Evolutionary conservation across 2,888 invertebrate species (phyloP), one percentile per base, ranked within the genome.

Genomic region (Calameuta pallipes): DNA sequence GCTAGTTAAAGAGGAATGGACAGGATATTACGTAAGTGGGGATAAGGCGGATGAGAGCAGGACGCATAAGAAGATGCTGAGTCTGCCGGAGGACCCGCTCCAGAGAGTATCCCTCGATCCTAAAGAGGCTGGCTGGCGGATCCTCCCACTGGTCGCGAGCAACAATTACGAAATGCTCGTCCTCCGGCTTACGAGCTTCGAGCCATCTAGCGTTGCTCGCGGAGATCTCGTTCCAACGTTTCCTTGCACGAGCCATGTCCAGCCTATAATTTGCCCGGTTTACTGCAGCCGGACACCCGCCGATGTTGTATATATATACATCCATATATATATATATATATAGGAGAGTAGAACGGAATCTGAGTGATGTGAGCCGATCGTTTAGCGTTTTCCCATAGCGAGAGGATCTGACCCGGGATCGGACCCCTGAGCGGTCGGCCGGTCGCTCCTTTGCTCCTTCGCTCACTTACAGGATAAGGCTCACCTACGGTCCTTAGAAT

Each of bases 331-430:
- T 79, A 80, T 79, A 71, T 35, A 76, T 75, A 80, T 81, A 82
- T 82, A 83, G 83, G 81, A 87, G 86, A 87, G 81, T 84, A 84
- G 87, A 86, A 87, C 23, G 33, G 35, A 74, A 69, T 75, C 77
- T 34, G 89, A 90, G 90, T 90, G 91, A 91, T 91, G 91, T 91
- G 91, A 91, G 90, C 90, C 91, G 89, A 91, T 91, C 91, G 90
- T 90, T 91, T 90, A 90, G 87, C 86, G 87, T 89, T 91, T 91
- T 91, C 91, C 91, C 91, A 91, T 91, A 90, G 91, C 85, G 85
- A n/a, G 82, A 86, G 87, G 89, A 90, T 90, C 91, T 91, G 91
- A 91, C 91, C 90, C 89, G 90, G 89, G 90, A 90, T 90, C 88
- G 90, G 87, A 88, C 89, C 88, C 84, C 86, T 85, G 85, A 80